A percentile compares a stretch with the other conserved stretches of the same genome.
These are phyloP conservation scores for Heteronetta atricapilla DNA, from an alignment of 2,113 vertebrate genomes.

Conservation along the genomic window DNA sequence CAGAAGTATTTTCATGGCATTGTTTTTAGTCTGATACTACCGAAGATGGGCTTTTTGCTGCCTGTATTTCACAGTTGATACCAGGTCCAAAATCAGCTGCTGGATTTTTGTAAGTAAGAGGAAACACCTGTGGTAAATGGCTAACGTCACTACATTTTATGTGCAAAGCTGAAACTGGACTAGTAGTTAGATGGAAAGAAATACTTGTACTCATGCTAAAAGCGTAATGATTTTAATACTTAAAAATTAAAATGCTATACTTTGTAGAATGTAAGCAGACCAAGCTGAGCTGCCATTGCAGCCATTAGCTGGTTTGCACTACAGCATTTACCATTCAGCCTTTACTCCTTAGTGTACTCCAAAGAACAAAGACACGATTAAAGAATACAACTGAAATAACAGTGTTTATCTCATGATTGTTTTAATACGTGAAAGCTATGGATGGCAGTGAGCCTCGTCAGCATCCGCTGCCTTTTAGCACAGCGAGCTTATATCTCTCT, in stretches of 20 bases:
- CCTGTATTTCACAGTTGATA: neutral
- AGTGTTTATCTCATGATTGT: neutral
- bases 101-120: neutral
- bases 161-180: neutral
- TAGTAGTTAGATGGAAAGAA: neutral
- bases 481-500: slow-evolving; percentile 60
- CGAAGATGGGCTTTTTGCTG: neutral
- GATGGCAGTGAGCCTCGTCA: accelerated
- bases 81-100: neutral
- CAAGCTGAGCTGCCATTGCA: neutral
- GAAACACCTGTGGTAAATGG: neutral
- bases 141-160: neutral
- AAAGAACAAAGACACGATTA: neutral
- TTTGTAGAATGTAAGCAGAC: neutral
- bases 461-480: slow-evolving; percentile 24
- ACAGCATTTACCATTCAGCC: neutral
- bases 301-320: neutral
- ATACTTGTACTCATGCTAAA: neutral
- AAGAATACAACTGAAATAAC: neutral
- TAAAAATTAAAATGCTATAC: neutral
- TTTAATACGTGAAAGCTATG: neutral
- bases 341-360: neutral
- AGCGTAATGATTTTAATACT: neutral
- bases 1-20: accelerated
- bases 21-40: neutral